Percentiles rank a stretch among this genome's conserved stretches.
Evolutionary conservation across 2,113 vertebrate genomes (phyloP).

Genomic region (Aegypius monachus): DNA sequence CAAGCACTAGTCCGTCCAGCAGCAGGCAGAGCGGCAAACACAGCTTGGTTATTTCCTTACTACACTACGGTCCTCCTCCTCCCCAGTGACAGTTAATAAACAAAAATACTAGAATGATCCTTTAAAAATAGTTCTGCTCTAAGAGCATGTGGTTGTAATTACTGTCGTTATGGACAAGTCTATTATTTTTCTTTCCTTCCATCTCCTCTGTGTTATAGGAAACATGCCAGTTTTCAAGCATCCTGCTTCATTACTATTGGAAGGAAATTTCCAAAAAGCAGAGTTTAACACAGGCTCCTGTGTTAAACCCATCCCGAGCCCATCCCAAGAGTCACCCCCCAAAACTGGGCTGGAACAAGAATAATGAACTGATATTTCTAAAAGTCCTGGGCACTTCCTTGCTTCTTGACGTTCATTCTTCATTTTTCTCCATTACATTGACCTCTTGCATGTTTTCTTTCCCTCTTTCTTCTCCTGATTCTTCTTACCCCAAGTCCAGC

Average conservation of each 20-base stretch:
- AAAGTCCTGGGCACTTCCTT: neutral
- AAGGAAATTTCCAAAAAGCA: neutral
- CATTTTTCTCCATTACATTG: neutral
- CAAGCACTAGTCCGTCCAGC: neutral
- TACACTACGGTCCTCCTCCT: neutral
- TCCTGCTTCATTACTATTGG: neutral
- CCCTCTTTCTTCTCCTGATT: neutral
- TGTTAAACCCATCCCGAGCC: neutral
- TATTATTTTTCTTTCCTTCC: slow-evolving; percentile 21
- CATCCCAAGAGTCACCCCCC: neutral
- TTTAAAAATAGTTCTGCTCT: neutral
- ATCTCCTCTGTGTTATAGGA: neutral
- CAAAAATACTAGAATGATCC: neutral
- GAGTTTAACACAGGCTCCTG: neutral
- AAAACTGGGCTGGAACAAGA: neutral
- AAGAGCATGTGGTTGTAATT: slow-evolving; percentile 48
- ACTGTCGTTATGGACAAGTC: neutral
- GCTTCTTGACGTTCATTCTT: neutral
- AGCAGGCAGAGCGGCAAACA: neutral
- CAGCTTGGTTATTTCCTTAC: neutral
- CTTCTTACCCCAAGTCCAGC: neutral
- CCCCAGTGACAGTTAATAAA: neutral
- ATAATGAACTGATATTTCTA: neutral
- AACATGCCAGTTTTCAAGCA: slow-evolving; percentile 6
- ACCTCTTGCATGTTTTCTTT: neutral